Conservation (phyloP, 1,140 invertebrate species). For the Drosophila malerkotliana region DNA sequence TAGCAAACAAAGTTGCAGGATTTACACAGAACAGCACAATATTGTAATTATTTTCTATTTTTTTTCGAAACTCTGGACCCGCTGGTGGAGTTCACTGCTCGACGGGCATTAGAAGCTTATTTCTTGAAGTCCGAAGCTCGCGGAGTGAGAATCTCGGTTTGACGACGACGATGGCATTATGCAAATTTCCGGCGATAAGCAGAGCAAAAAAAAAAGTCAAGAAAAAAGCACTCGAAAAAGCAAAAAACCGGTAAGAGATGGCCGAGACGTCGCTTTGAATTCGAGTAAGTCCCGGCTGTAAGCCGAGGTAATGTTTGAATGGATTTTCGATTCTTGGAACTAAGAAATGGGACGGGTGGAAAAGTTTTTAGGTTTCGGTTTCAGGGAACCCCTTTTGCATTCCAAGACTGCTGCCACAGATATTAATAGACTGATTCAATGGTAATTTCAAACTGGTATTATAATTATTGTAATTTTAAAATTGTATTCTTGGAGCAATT, state of each 20-base stretch:
- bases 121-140: constrained; percentile 41
- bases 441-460: neutral
- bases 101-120: constrained; percentile 60
- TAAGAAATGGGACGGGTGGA: neutral
- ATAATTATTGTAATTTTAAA: neutral
- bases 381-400: neutral
- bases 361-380: neutral
- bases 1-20: neutral
- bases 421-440: neutral
- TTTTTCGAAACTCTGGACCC: constrained; percentile 17
- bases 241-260: constrained; percentile 42
- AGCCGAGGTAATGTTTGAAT: constrained; percentile 26
- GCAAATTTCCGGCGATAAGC: constrained; percentile 54
- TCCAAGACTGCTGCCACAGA: neutral
- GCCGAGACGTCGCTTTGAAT: constrained; percentile 42
- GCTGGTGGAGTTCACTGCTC: constrained; percentile 39
- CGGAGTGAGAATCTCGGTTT: constrained; percentile 35
- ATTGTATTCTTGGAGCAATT: neutral
- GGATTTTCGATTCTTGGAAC: constrained; percentile 13
- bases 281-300: constrained; percentile 53
- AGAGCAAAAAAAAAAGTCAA: constrained; percentile 24
- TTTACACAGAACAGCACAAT: neutral
- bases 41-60: neutral
- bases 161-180: constrained; percentile 49
- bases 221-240: constrained; percentile 30